These are phyloP conservation scores for Escarpia spicata DNA, from an alignment of 2,888 invertebrate species.

Conservation along the genomic window DNA sequence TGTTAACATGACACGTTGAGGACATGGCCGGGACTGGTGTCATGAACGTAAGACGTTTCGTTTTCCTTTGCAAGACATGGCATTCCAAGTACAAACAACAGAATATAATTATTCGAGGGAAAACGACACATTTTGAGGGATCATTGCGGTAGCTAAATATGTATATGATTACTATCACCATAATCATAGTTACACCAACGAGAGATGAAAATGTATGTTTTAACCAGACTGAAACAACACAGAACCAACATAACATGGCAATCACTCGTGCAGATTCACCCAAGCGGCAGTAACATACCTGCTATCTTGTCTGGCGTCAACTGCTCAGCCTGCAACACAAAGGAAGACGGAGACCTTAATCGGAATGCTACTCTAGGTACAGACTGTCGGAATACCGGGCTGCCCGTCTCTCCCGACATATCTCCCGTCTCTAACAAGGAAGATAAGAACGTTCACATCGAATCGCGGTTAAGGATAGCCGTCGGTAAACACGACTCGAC, in stretches of 20 bases:
- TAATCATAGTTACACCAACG: too few species aligned
- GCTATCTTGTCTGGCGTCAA: conserved; percentile 23
- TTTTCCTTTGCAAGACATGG: too few species aligned
- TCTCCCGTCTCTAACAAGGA: background rate
- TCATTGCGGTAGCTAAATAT: too few species aligned
- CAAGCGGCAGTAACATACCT: background rate
- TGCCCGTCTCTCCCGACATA: background rate
- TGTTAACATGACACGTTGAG: too few species aligned
- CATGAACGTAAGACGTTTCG: too few species aligned
- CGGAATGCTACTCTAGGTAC: background rate
- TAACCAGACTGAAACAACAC: background rate
- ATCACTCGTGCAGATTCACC: background rate
- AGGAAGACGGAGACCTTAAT: conserved; percentile 20
- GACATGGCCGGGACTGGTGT: too few species aligned
- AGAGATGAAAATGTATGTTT: background rate
- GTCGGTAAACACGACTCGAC: background rate
- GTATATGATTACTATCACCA: too few species aligned
- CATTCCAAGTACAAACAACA: too few species aligned
- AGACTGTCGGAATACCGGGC: background rate
- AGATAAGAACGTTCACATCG: background rate
- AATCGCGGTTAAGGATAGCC: background rate
- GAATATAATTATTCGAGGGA: too few species aligned
- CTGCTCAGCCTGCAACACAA: conserved; percentile 22
- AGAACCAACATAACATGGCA: background rate
- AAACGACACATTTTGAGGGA: too few species aligned